Evolutionary conservation across 2,797 vertebrate genomes (phyloP), one percentile per base, ranked within the genome.

Genomic region (Crenuchus spilurus): DNA sequence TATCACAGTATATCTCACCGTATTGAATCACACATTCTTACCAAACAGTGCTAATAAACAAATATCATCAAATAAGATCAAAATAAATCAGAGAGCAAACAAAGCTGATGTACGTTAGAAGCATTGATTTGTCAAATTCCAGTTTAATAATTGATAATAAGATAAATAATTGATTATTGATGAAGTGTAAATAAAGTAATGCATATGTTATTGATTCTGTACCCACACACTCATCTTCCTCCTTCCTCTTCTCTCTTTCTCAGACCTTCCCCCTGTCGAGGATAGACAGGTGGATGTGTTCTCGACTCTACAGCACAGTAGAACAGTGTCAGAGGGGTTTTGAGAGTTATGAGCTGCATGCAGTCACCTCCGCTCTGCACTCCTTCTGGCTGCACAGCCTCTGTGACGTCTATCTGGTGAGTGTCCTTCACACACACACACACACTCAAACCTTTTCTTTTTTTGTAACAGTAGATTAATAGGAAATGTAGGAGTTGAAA

Each of bases 391-490:
- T 94, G 42, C 91, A 93, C 84, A 91, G 77, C 80, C 88, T 94
- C 64, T 95, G 94, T 79, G 93, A 94, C 2, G 75, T 95, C 71
- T 98, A 96, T 77, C 52, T 98, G 92, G 96, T 98, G 80, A 92
- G 93, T 35, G 5, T 0, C 18, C 2, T 13, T 30, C 7, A 4
- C 1, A 13, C 6, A 20, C 20, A 2, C 48, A 20, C n/a, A 51
- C 48, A 79, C 22, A 31, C 33, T 11, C 28, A 5, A 20, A 16
- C n/a, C n/a, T n/a, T 73, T 5, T 78, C 33, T 39, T 4, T 35
- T 58, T 9, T 30, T 28, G 41, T 24, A 3, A n/a, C n/a, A n/a
- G n/a, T n/a, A n/a, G n/a, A n/a, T n/a, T n/a, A n/a, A n/a, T n/a
- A n/a, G n/a, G n/a, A n/a, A n/a, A n/a, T n/a, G n/a, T n/a, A n/a